These are phyloP conservation scores for Vanessa cardui DNA, from an alignment of 2,888 invertebrate species.

Conservation along the genomic window DNA sequence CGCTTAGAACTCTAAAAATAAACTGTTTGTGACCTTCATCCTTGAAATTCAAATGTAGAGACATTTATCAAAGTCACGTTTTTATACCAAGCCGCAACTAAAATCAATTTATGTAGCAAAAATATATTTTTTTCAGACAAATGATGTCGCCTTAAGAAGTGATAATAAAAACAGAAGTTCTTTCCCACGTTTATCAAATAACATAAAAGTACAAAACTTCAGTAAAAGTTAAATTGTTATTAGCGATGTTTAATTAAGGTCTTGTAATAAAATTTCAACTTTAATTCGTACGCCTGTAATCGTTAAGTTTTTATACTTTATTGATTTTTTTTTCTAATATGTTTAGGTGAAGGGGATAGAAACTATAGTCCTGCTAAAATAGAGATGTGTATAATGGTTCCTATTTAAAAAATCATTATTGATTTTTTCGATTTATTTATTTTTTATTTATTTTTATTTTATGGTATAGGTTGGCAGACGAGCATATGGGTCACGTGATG, in stretches of 20 bases:
- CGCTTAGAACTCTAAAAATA: neutral
- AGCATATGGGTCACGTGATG: too few relatives aligned
- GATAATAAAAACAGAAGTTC: neutral
- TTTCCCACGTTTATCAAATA: neutral
- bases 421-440: too few relatives aligned
- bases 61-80: slow-evolving; percentile 27
- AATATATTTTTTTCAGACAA: neutral
- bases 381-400: too few relatives aligned
- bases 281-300: neutral
- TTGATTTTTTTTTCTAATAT: too few relatives aligned
- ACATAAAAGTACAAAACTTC: slow-evolving; percentile 21
- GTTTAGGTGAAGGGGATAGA: too few relatives aligned
- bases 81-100: neutral
- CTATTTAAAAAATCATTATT: too few relatives aligned
- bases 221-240: slow-evolving; percentile 21
- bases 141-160: neutral
- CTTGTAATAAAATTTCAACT: slow-evolving; percentile 7
- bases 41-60: slow-evolving; percentile 17
- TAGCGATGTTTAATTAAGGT: slow-evolving; percentile 22
- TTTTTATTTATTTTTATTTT: too few relatives aligned
- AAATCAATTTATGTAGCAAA: neutral
- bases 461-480: too few relatives aligned
- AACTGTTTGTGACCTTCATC: neutral
- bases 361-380: too few relatives aligned
- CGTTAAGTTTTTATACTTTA: neutral